phyloP scores from a whole-genome alignment of 2,888 invertebrate genomes.

The Fissipunctia ypsillon region DNA sequence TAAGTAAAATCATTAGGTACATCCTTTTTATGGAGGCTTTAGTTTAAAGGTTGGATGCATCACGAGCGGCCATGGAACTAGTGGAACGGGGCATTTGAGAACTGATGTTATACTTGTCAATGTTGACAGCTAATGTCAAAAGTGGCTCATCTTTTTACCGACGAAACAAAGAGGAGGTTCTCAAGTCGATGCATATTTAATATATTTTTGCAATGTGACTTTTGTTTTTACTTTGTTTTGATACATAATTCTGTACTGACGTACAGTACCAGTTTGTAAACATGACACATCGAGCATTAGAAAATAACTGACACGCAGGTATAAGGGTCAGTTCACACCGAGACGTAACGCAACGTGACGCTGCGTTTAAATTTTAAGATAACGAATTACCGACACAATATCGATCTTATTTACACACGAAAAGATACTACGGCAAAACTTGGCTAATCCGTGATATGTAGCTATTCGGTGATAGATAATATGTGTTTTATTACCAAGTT shows the following conservation, averaged over 20 bases:
- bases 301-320: too few relatives aligned
- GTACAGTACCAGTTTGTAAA: background rate
- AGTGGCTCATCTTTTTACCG: background rate
- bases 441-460: too few relatives aligned
- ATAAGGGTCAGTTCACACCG: too few relatives aligned
- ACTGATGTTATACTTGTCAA: constrained; percentile 35
- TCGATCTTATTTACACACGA: too few relatives aligned
- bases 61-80: constrained; percentile 53
- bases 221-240: background rate
- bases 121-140: constrained; percentile 44
- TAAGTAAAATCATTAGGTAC: constrained; percentile 47
- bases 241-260: background rate
- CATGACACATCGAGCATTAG: background rate
- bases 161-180: too few relatives aligned
- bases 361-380: too few relatives aligned
- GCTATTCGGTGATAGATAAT: too few relatives aligned
- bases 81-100: constrained; percentile 2
- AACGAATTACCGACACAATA: too few relatives aligned
- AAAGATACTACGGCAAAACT: too few relatives aligned
- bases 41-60: constrained; percentile 55
- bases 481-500: too few relatives aligned
- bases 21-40: constrained; percentile 60
- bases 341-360: too few relatives aligned
- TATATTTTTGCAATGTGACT: background rate
- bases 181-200: too few relatives aligned